Conservation (phyloP, 1,140 invertebrate species). For the Polyergus mexicanus region DNA sequence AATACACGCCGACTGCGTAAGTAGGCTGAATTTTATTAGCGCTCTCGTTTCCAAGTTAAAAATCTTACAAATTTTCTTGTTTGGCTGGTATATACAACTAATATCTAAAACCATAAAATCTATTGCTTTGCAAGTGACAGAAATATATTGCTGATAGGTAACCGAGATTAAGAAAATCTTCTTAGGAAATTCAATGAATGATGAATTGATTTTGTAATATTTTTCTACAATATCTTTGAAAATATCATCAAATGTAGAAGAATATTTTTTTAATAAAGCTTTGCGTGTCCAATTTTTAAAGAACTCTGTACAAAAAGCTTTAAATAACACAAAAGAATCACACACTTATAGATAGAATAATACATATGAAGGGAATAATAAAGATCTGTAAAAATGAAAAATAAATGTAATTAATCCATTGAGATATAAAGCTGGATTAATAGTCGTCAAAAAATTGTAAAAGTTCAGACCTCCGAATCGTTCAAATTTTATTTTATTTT, state of each 20-base stretch:
- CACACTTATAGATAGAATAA: not conserved
- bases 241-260: not conserved
- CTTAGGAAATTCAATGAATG: not conserved
- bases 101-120: not conserved
- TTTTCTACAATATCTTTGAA: not conserved
- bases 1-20: slow-evolving; percentile 13
- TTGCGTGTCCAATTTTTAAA: not conserved
- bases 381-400: not conserved
- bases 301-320: not conserved
- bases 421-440: not conserved
- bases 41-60: slow-evolving; percentile 11
- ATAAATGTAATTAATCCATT: not conserved
- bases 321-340: not conserved
- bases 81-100: slow-evolving; percentile 13
- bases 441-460: not conserved
- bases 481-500: slow-evolving; percentile 2
- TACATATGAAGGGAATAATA: not conserved
- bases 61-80: not conserved
- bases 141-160: too few species aligned
- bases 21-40: slow-evolving; percentile 42
- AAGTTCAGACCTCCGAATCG: not conserved
- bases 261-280: not conserved
- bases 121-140: too few species aligned
- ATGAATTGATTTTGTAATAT: not conserved
- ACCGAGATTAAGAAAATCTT: too few species aligned